These are phyloP conservation scores for Girardinichthys multiradiatus DNA, from an alignment of 2,113 vertebrate species.

Conservation along the genomic window DNA sequence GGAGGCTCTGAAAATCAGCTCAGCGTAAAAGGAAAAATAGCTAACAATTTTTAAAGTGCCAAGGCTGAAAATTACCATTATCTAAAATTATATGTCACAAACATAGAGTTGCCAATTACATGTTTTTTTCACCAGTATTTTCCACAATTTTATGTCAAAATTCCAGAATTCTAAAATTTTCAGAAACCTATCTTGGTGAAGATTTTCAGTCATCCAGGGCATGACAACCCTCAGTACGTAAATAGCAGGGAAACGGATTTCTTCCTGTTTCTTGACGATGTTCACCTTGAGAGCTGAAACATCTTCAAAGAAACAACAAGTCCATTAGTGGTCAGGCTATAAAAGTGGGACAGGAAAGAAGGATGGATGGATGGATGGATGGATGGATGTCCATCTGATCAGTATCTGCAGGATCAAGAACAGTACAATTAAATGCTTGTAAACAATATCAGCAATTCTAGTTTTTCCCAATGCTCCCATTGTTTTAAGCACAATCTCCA, in stretches of 20 bases:
- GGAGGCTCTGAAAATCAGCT: slow-evolving; percentile 40
- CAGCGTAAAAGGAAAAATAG: slow-evolving; percentile 25
- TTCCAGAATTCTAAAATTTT: background rate
- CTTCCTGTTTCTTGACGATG: too few species aligned
- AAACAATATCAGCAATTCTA: slow-evolving; percentile 53
- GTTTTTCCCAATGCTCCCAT: slow-evolving; percentile 56
- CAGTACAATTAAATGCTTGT: slow-evolving; percentile 58
- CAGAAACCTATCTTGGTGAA: too few species aligned
- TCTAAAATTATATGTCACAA: background rate
- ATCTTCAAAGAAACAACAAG: background rate
- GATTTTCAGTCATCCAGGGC: too few species aligned
- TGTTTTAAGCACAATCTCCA: slow-evolving; percentile 51
- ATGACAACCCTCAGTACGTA: too few species aligned
- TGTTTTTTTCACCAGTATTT: background rate
- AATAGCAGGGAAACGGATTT: too few species aligned
- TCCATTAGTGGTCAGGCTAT: too few species aligned
- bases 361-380: background rate
- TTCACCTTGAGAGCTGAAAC: too few species aligned
- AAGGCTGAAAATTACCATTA: slow-evolving; percentile 46
- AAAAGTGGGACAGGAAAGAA: too few species aligned
- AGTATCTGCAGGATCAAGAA: slow-evolving; percentile 41
- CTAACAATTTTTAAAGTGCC: slow-evolving; percentile 51
- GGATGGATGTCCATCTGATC: background rate
- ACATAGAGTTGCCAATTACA: background rate
- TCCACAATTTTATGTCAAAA: background rate